Conservation (phyloP, 2,113 vertebrate species). For the Henicopernis longicauda region DNA sequence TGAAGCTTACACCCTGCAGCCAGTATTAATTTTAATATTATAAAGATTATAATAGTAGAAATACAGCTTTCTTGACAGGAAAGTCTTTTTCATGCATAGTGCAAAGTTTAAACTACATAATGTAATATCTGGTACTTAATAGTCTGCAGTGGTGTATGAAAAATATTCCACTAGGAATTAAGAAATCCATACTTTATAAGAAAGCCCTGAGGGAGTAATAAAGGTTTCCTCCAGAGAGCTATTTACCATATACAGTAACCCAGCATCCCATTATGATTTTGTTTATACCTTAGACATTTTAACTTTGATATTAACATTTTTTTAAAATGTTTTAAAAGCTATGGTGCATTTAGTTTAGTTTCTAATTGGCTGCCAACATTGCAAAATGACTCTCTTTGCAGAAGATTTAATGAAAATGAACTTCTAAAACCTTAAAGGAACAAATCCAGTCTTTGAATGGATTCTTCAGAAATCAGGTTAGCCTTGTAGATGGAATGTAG, state of each 20-base stretch:
- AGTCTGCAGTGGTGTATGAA: constrained; percentile 77
- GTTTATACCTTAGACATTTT: constrained; percentile 65
- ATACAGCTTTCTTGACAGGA: constrained; percentile 55
- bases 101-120: constrained; percentile 74
- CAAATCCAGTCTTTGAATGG: not conserved
- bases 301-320: constrained; percentile 42
- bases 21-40: constrained; percentile 69
- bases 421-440: not conserved
- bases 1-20: constrained; percentile 64
- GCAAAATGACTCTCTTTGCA: not conserved
- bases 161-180: constrained; percentile 78
- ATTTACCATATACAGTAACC: constrained; percentile 66
- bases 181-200: constrained; percentile 72
- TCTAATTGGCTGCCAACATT: constrained; percentile 50
- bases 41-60: constrained; percentile 59
- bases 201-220: constrained; percentile 73
- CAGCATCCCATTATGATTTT: constrained; percentile 54
- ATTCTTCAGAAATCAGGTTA: not conserved
- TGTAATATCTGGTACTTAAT: constrained; percentile 77
- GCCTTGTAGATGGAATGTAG: not conserved
- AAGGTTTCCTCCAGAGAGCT: constrained; percentile 72
- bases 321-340: constrained; percentile 39
- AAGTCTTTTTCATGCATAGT: constrained; percentile 62
- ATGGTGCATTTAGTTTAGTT: constrained; percentile 45
- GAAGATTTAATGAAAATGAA: not conserved